Conservation (phyloP, 2,888 invertebrate species). For the Lasius fuliginosus region DNA sequence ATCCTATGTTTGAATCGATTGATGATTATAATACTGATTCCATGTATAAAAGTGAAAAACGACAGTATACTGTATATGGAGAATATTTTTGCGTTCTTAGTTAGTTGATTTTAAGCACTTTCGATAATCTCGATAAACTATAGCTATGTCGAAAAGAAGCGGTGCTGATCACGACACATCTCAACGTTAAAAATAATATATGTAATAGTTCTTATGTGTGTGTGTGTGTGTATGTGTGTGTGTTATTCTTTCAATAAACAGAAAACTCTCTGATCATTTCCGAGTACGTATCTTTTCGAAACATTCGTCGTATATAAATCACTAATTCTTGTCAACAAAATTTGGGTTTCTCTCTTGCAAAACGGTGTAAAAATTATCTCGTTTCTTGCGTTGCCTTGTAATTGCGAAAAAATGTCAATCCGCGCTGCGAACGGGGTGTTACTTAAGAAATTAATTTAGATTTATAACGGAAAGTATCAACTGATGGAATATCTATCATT, state of each 20-base stretch:
- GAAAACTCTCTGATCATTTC: conserved; percentile 20
- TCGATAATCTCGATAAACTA: conserved; percentile 65
- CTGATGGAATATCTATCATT: background rate
- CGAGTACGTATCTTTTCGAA: background rate
- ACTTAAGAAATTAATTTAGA: background rate
- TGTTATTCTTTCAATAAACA: conserved; percentile 52
- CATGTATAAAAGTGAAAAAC: conserved; percentile 79
- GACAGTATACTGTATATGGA: conserved; percentile 9
- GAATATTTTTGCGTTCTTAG: background rate
- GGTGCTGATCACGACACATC: background rate
- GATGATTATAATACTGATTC: conserved; percentile 53
- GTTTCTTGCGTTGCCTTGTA: background rate
- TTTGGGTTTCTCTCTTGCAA: background rate
- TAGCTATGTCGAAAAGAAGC: conserved; percentile 24
- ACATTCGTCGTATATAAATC: background rate
- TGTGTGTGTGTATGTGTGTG: background rate
- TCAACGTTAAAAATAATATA: conserved; percentile 22
- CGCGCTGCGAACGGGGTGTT: background rate
- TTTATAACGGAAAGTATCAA: background rate
- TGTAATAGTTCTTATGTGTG: conserved; percentile 55
- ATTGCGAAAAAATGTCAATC: background rate
- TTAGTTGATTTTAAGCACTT: background rate
- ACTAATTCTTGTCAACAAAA: background rate
- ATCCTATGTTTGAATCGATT: conserved; percentile 17
- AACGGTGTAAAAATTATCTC: background rate